These are phyloP conservation scores for Exephanes ischioxanthus DNA, from an alignment of 2,888 invertebrate genomes.

Conservation along the genomic window DNA sequence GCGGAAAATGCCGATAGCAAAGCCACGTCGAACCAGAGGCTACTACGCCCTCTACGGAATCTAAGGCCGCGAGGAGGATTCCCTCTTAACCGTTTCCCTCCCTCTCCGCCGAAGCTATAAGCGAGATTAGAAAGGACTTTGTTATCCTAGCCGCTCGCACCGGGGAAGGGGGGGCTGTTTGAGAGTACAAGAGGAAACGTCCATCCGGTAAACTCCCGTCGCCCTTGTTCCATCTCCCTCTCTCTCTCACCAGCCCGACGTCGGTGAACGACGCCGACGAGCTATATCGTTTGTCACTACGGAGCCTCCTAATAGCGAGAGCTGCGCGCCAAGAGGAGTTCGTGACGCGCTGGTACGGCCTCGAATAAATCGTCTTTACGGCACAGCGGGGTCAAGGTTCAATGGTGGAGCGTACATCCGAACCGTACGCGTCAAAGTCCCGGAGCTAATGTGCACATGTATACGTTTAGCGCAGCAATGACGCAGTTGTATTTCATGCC, in stretches of 20 bases:
- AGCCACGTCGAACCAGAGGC: constrained; percentile 43
- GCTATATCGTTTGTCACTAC: constrained; percentile 65
- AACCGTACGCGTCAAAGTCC: constrained; percentile 6
- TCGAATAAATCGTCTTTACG: constrained; percentile 64
- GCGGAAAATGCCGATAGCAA: constrained; percentile 68
- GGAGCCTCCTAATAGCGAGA: constrained; percentile 37
- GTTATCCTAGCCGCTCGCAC: constrained; percentile 47
- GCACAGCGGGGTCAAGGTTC: constrained; percentile 65
- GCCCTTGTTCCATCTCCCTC: neutral
- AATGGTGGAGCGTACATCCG: constrained; percentile 31
- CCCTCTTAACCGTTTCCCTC: neutral
- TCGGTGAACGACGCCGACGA: constrained; percentile 45
- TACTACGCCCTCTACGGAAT: constrained; percentile 52
- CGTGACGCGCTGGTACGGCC: constrained; percentile 59
- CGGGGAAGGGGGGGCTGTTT: neutral
- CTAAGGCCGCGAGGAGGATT: constrained; percentile 48
- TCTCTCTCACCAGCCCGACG: neutral
- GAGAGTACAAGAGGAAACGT: constrained; percentile 20
- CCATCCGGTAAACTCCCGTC: neutral
- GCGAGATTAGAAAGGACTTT: constrained; percentile 70
- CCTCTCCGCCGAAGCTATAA: constrained; percentile 49
- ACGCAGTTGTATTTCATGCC: constrained; percentile 65
- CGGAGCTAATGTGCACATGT: neutral
- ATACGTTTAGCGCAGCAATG: constrained; percentile 21
- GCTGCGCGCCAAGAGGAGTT: constrained; percentile 35